Evolutionary conservation across 2,113 vertebrate species (phyloP), one percentile per base, ranked within the genome.

Genomic region (Eclectus roratus): DNA sequence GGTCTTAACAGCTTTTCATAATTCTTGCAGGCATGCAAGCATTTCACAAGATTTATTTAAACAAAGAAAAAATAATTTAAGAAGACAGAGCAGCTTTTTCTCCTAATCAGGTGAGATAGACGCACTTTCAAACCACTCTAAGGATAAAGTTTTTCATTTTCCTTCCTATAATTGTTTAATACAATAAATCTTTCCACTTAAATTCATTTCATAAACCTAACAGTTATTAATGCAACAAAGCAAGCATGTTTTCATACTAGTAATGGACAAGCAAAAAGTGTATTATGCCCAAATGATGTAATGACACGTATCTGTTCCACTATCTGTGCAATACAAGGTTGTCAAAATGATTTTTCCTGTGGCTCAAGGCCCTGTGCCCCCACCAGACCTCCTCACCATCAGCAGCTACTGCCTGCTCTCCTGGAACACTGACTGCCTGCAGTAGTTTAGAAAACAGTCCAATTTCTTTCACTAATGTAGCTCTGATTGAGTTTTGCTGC

Each of bases 21-120:
- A 93, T 94, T 92, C 87, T 91, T 93, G 58, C 65, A 85, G 80
- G 71, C 79, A 49, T 15, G 43, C 78, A 68, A 84, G 64, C 56
- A 55, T 71, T 65, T 70, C 64, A 76, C 56, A 55, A 89, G 93
- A 89, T 96, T 84, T 94, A 94, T 87, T 93, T 86, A 95, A 93
- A 86, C 53, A 64, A 50, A 71, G 66, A 63, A 86, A 86, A 91
- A 85, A 85, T 89, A 66, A 94, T 87, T 93, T 93, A 77, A 91
- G 95, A 79, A 47, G 70, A 90, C 85, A 94, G 93, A 96, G 46
- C 43, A 94, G 92, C 72, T 63, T 87, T 92, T 91, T 49, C 77
- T 80, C 69, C 82, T 76, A 79, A 94, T 91, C 96, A 91, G 85
- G 81, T 73, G 72, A 95, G 88, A 93, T 11, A 92, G 89, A 74